Base-by-base conservation (phyloP, 2,113 vertebrate species). In the Coregonus clupeaformis region DNA sequence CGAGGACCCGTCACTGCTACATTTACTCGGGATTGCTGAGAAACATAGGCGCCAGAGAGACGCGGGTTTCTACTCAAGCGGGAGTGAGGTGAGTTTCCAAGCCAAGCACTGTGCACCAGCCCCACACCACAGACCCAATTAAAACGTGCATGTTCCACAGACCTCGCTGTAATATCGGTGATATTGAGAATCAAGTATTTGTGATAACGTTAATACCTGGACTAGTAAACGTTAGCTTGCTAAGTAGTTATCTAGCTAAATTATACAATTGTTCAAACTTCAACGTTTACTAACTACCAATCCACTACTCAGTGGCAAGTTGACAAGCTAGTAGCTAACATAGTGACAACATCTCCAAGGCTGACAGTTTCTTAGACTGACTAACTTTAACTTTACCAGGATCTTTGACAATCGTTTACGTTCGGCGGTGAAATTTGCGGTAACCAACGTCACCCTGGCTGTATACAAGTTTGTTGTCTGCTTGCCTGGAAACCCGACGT, bases 1-100 rank as follows among this genome's bases (percentile, higher is more conserved):
- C 80, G 93, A 92, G 77, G 94, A 96, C 72, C 92, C 94, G 91
- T 86, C 88, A 69, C 87, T 96, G 80, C 86, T 93, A 82, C 91
- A 91, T 69, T 82, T 96, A 76, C 93, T 95, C 73, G 92, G 92
- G 47, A 83, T 95, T 77, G 79, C 84, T 74, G 92, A 94, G 82
- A 95, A 94, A 86, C 90, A 91, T 85, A 80, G 88, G 66, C 94
- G 91, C 75, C 93, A 92, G 87, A 79, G 42, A 75, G 92, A 91
- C 81, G 93, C 81, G 80, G 95, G 91, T 9, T 95, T 94, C 82
- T 90, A 88, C 82, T 92, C 91, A 69, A 93, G 93, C 87, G 82
- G 64, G 78, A 93, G 92, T 13, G 93, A 92, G 92, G 93, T 94
- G 60, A 89, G 82, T 78, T 49, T 25, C 36, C 36, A 36, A 36